Evolutionary conservation across 2,888 invertebrate genomes (phyloP).

Genomic region (Heliconius charithonia): DNA sequence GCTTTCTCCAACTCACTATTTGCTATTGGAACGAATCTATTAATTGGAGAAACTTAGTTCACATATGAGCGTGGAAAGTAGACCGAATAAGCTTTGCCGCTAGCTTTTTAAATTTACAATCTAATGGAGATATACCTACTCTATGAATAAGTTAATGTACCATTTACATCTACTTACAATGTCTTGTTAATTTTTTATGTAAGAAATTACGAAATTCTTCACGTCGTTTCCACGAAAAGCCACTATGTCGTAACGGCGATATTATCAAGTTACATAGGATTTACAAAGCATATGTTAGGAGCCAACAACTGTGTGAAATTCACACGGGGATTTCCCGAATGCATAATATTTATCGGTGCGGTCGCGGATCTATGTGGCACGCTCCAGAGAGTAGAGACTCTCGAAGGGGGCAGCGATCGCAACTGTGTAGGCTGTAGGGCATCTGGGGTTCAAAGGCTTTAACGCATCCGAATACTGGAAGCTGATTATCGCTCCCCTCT

Average conservation of each 20-base stretch:
- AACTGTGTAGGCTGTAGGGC: not conserved
- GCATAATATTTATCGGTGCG: slow-evolving; percentile 23
- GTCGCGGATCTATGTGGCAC: not conserved
- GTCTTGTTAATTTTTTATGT: slow-evolving; percentile 1
- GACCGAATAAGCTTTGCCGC: slow-evolving; percentile 51
- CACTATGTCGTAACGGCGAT: slow-evolving; percentile 28
- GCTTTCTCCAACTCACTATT: slow-evolving; percentile 81
- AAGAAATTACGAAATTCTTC: slow-evolving; percentile 8
- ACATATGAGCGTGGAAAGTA: slow-evolving; percentile 82
- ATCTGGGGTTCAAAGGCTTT: slow-evolving; percentile 45
- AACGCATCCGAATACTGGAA: slow-evolving; percentile 63
- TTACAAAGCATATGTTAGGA: slow-evolving; percentile 25
- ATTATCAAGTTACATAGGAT: slow-evolving; percentile 18
- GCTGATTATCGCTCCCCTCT: slow-evolving; percentile 71
- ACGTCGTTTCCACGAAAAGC: slow-evolving; percentile 1
- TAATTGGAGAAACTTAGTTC: slow-evolving; percentile 84
- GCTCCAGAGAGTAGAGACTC: not conserved
- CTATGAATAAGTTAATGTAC: slow-evolving; percentile 8
- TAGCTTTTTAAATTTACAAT: slow-evolving; percentile 20
- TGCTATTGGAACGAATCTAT: slow-evolving; percentile 84
- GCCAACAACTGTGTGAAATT: slow-evolving; percentile 47
- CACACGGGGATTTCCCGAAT: slow-evolving; percentile 51
- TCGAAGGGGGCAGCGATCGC: not conserved
- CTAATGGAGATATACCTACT: slow-evolving; percentile 7
- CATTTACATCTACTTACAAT: slow-evolving; percentile 5